These are phyloP conservation scores for Gnathonemus longibarbis DNA, from an alignment of 2,113 vertebrate genomes.

Conservation along the genomic window DNA sequence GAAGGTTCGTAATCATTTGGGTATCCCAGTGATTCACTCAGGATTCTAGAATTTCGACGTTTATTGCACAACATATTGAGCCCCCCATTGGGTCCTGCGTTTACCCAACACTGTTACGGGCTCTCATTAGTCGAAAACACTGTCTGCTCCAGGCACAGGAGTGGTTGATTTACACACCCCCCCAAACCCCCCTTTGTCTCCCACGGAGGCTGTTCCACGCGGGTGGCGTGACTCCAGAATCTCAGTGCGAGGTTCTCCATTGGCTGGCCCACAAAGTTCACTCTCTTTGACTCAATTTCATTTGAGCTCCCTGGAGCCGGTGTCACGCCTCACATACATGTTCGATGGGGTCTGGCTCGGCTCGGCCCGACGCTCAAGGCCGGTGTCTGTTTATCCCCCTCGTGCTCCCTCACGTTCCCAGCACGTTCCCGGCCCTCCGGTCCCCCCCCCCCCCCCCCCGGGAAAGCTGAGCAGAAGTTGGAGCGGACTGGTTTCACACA, in stretches of 20 bases:
- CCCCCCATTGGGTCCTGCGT: background rate
- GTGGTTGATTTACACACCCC: conserved; percentile 43
- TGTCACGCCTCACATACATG: background rate
- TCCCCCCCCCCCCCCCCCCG: background rate
- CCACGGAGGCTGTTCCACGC: background rate
- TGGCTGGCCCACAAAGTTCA: background rate
- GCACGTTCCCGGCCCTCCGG: background rate
- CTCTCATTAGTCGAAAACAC: conserved; percentile 53
- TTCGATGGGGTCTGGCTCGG: background rate
- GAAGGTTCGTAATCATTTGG: background rate
- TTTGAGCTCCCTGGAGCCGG: background rate
- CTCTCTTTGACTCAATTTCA: background rate
- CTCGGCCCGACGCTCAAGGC: background rate
- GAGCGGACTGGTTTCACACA: no score
- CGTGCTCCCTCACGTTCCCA: background rate
- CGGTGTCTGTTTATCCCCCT: background rate
- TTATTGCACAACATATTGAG: background rate
- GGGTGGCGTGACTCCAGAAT: background rate
- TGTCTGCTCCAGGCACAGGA: conserved; percentile 39
- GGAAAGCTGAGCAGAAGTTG: background rate
- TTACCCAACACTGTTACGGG: conserved; percentile 24
- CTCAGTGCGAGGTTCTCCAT: background rate
- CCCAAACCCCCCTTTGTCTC: background rate
- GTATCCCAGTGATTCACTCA: background rate
- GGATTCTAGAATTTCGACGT: background rate